phyloP scores from a whole-genome alignment of 2,113 vertebrate genomes.

The Polyodon spathula region DNA sequence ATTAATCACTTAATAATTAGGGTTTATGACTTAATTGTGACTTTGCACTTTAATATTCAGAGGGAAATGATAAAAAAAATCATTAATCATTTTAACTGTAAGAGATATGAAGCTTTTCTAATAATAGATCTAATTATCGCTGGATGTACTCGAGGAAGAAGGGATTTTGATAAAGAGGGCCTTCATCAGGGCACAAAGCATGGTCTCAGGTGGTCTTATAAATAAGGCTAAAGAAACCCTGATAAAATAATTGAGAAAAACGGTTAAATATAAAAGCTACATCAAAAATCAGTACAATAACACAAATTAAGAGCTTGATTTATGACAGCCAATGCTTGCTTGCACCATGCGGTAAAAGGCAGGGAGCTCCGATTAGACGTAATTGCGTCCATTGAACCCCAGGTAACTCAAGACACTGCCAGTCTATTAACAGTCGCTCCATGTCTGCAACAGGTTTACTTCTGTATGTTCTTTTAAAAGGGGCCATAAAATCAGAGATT shows the following conservation, averaged over 20 bases:
- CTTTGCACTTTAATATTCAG: slow-evolving; percentile 54
- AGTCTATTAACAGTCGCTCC: too few species aligned
- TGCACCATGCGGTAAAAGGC: too few species aligned
- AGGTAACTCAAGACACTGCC: too few species aligned
- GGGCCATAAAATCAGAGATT: too few species aligned
- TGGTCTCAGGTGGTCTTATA: slow-evolving; percentile 3
- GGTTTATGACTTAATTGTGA: slow-evolving; percentile 52
- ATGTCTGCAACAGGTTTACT: too few species aligned
- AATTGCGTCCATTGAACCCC: too few species aligned
- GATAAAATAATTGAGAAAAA: background rate
- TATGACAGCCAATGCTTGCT: too few species aligned
- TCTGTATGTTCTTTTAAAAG: too few species aligned
- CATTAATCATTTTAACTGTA: slow-evolving; percentile 51
- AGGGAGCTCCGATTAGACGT: too few species aligned
- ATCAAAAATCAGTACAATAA: too few species aligned
- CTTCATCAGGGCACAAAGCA: background rate
- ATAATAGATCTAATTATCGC: slow-evolving; percentile 44
- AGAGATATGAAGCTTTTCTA: slow-evolving; percentile 47
- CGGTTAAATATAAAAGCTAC: too few species aligned
- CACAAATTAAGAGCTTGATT: too few species aligned
- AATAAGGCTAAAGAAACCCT: slow-evolving; percentile 2
- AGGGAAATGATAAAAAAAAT: slow-evolving; percentile 52
- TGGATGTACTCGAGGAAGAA: slow-evolving; percentile 12
- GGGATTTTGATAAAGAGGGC: slow-evolving; percentile 16
- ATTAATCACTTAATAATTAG: slow-evolving; percentile 77